Conservation (phyloP, 1,140 invertebrate genomes). For the Dreissena rostriformis region DNA sequence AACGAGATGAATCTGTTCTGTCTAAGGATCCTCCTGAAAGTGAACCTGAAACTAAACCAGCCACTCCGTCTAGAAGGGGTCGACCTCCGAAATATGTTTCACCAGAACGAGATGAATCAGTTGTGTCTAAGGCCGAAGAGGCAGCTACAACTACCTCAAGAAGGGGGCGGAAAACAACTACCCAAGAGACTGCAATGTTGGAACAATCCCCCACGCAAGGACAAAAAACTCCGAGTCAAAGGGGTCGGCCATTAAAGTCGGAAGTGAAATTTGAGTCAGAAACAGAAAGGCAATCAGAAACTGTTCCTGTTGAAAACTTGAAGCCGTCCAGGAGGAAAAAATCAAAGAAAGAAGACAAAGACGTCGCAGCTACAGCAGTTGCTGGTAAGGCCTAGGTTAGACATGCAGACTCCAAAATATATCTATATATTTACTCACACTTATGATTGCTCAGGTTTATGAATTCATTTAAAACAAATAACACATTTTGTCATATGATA, state of each 20-base stretch:
- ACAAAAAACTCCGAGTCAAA: too few relatives aligned
- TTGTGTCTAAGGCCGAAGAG: neutral
- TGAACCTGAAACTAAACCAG: neutral
- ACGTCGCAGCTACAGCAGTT: too few relatives aligned
- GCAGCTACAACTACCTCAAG: neutral
- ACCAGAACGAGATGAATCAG: neutral
- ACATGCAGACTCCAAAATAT: too few relatives aligned
- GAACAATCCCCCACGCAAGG: too few relatives aligned
- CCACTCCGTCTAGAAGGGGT: conserved; percentile 34
- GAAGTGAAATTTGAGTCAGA: neutral
- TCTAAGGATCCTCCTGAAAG: too few relatives aligned
- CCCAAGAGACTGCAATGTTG: too few relatives aligned
- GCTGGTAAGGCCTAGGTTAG: too few relatives aligned
- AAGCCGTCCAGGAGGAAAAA: neutral
- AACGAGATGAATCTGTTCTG: neutral
- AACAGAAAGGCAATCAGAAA: neutral
- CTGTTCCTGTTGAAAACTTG: neutral
- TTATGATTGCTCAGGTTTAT: too few relatives aligned
- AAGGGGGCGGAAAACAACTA: too few relatives aligned
- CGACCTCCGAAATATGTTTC: neutral
- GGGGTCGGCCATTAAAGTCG: neutral
- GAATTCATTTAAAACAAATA: too few relatives aligned
- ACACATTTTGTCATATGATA: too few relatives aligned
- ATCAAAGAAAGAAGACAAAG: neutral
- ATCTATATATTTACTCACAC: too few relatives aligned